Evolutionary conservation across 2,113 vertebrate genomes (phyloP).

Genomic region (Nyctereutes procyonoides): DNA sequence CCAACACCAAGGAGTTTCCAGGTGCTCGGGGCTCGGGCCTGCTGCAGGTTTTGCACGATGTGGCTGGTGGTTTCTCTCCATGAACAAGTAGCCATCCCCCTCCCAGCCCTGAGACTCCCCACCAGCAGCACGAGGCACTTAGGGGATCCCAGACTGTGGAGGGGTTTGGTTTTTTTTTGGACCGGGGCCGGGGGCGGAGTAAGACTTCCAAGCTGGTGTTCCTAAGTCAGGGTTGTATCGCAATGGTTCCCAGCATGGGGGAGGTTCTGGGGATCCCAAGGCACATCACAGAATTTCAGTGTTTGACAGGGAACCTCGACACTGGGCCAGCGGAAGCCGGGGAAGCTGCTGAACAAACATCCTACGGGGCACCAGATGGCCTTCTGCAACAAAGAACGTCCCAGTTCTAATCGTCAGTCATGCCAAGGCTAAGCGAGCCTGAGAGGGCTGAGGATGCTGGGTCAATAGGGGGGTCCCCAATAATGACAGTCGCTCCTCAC

Average conservation of each 20-base stretch:
- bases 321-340: background rate
- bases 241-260: background rate
- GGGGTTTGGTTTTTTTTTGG: background rate
- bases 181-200: too few species aligned
- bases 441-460: too few species aligned
- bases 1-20: background rate
- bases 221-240: background rate
- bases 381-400: background rate
- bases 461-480: background rate
- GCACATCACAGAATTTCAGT: background rate
- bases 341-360: background rate
- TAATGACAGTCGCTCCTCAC: too few species aligned
- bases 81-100: background rate
- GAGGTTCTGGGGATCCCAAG: background rate
- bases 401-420: accelerated
- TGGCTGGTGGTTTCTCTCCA: background rate
- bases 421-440: background rate
- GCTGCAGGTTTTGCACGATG: background rate
- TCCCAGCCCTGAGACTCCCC: background rate
- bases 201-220: background rate
- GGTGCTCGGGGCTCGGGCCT: background rate
- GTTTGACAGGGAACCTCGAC: background rate
- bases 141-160: background rate
- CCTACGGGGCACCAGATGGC: background rate
- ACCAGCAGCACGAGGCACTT: background rate